A percentile compares a stretch with the other conserved stretches of the same genome.
These are phyloP conservation scores for Drosophila mimica DNA, from an alignment of 2,888 invertebrate genomes.

Conservation along the genomic window DNA sequence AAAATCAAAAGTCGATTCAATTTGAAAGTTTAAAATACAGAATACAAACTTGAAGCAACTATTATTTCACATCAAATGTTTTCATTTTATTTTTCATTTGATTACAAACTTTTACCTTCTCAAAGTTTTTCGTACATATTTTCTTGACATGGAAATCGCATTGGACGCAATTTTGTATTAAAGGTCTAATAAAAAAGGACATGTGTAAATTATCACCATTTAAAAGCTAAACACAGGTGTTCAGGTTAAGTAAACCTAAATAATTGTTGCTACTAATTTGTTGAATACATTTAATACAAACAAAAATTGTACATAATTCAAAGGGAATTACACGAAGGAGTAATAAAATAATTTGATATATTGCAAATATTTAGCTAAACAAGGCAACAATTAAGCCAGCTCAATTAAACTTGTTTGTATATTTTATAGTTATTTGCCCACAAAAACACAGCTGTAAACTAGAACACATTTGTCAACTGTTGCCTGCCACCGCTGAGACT, in stretches of 20 bases:
- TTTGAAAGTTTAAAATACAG: not conserved
- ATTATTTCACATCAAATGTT: not conserved
- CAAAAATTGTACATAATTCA: slow-evolving; percentile 16
- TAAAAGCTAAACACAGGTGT: not conserved
- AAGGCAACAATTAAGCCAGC: slow-evolving; percentile 53
- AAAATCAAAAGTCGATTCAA: not conserved
- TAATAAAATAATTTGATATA: slow-evolving; percentile 39
- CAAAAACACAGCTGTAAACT: slow-evolving; percentile 34
- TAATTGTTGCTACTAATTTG: slow-evolving; percentile 23
- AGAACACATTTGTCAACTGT: slow-evolving; percentile 68
- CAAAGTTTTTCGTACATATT: not conserved
- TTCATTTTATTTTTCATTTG: not conserved
- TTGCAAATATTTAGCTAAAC: slow-evolving; percentile 50
- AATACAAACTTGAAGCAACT: not conserved
- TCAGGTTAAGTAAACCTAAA: not conserved
- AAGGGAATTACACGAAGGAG: slow-evolving; percentile 27
- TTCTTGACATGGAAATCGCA: not conserved
- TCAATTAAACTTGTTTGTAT: slow-evolving; percentile 46
- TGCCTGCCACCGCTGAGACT: slow-evolving; percentile 64
- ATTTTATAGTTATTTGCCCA: slow-evolving; percentile 40
- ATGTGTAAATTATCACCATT: not conserved
- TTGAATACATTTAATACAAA: slow-evolving; percentile 11
- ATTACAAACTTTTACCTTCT: not conserved
- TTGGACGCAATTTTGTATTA: not conserved
- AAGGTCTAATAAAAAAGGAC: not conserved